phyloP scores from a whole-genome alignment of 2,888 invertebrate genomes.

The Rotaria sp. region DNA sequence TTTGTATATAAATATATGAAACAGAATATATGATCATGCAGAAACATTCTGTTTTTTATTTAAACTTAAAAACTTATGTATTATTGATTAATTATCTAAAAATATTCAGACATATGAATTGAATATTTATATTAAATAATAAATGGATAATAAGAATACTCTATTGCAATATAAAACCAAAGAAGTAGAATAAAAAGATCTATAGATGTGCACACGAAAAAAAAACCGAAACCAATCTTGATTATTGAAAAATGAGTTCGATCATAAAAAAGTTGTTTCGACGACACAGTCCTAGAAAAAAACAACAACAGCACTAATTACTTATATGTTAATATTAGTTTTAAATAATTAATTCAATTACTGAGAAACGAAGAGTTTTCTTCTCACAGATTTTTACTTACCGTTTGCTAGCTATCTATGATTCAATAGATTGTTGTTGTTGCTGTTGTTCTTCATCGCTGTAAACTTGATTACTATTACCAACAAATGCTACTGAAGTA shows the following conservation, averaged over 20 bases:
- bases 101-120: neutral
- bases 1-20: no score
- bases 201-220: neutral
- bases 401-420: no score
- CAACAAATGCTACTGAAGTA: neutral
- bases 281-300: no score
- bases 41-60: neutral
- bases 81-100: neutral
- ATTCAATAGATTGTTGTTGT: no score
- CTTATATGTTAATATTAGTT: no score
- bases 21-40: no score
- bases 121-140: neutral
- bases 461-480: neutral
- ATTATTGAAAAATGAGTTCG: neutral
- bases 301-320: no score
- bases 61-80: neutral
- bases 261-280: neutral
- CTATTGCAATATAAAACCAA: neutral
- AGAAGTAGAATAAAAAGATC: neutral
- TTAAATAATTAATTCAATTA: no score
- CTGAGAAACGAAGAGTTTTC: no score
- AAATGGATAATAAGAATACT: neutral
- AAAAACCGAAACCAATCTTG: neutral
- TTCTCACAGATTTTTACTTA: no score
- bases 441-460: neutral